Evolutionary conservation across 2,797 vertebrate species (phyloP), one percentile per base, ranked within the genome.

Genomic region (Neostethus bicornis): DNA sequence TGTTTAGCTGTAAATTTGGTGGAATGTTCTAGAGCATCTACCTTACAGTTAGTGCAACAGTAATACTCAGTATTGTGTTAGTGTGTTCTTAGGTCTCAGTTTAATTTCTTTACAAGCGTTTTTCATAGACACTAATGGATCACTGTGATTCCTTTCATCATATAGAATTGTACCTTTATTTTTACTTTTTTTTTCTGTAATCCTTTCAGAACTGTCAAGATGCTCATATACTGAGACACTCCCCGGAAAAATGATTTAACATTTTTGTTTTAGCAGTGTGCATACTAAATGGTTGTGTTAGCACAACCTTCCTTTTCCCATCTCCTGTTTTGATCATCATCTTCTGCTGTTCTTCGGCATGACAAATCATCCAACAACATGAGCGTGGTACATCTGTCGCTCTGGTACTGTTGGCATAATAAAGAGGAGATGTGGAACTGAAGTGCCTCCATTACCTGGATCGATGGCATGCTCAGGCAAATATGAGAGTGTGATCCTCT

Each of bases 371-470:
- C 23, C 32, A 17, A 23, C 31, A 1, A 34, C 16, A 21, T 17
- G 21, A 32, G 1, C n/a, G 14, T 4, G 6, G 5, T 24, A 7
- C 21, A 16, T 35, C 0, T 26, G n/a, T 19, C 7, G 16, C 13
- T 47, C 59, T 38, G 21, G 26, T 14, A 4, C 41, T 29, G 32
- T 16, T 21, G 35, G 19, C 29, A 31, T n/a, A 37, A 51, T 52
- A 60, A 60, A 4, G 12, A 31, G 57, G 31, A 16, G 32, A 3
- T 28, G 28, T 1, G 49, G 23, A 58, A 63, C 57, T 25, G 47
- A 55, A 54, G 52, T 20, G 1, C n/a, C 67, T 80, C 70, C 62
- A 48, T 77, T 72, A 70, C 50, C 21, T 12, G 41, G 55, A 77
- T 83, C 60, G 35, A 79, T 79, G 53, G 24, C 6, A 11, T 16